A percentile compares a stretch with the other conserved stretches of the same genome.
Evolutionary conservation across 2,113 vertebrate genomes (phyloP).

Genomic region (Protomyctophum bolini): DNA sequence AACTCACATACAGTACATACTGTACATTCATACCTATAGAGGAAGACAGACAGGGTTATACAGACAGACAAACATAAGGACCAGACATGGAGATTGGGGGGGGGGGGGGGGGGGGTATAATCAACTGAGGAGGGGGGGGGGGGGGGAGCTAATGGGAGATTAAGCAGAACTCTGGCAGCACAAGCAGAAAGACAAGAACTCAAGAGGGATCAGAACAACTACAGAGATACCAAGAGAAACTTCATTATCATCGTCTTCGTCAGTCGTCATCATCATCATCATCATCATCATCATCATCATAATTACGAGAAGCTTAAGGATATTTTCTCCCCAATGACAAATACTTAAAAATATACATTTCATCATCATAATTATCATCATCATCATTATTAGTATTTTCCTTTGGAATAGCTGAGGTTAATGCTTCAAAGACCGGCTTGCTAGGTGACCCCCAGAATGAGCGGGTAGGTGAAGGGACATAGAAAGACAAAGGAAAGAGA

Average conservation of each 20-base stretch:
- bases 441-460: slow-evolving; percentile 65
- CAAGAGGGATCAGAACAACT: slow-evolving; percentile 76
- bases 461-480: slow-evolving; percentile 11
- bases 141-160: slow-evolving; percentile 47
- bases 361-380: slow-evolving; percentile 67
- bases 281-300: slow-evolving; percentile 73
- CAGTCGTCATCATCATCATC: slow-evolving; percentile 54
- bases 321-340: slow-evolving; percentile 78
- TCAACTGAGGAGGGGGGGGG: slow-evolving; percentile 45
- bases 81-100: slow-evolving; percentile 33
- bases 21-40: too few species aligned
- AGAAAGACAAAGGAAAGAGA: not conserved
- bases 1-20: too few species aligned
- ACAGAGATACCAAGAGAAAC: slow-evolving; percentile 83
- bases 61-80: slow-evolving; percentile 47
- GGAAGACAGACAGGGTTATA: not conserved
- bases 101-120: slow-evolving; percentile 41
- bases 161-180: slow-evolving; percentile 75
- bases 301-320: slow-evolving; percentile 75
- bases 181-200: slow-evolving; percentile 75
- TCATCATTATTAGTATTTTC: slow-evolving; percentile 77
- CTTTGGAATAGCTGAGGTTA: slow-evolving; percentile 83
- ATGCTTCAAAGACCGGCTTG: slow-evolving; percentile 70
- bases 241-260: slow-evolving; percentile 72
- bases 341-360: slow-evolving; percentile 87